phyloP scores from a whole-genome alignment of 2,888 invertebrate species.

The Plebejus argus region DNA sequence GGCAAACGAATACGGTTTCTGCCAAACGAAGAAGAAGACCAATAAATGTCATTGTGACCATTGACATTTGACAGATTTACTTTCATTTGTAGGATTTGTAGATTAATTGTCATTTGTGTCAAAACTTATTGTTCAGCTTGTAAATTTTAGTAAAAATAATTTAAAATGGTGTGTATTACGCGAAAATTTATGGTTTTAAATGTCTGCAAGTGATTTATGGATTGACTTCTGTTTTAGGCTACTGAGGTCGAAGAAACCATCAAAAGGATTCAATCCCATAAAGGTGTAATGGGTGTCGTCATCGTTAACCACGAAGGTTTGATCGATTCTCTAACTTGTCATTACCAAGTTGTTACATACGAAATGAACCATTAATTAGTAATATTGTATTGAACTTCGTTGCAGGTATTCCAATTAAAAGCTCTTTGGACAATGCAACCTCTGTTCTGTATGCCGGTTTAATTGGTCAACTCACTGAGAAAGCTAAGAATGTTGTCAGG shows the following conservation, averaged over 20 bases:
- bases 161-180: neutral
- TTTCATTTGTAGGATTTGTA: neutral
- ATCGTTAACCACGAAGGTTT: conserved; percentile 98
- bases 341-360: conserved; percentile 37
- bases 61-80: too few species aligned
- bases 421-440: conserved; percentile 96
- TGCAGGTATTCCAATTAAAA: conserved; percentile 92
- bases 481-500: conserved; percentile 94
- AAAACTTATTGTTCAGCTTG: neutral
- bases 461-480: conserved; percentile 95
- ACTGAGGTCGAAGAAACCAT: conserved; percentile 98
- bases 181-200: neutral
- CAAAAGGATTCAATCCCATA: conserved; percentile 97
- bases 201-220: neutral
- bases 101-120: too few species aligned
- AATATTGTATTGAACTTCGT: conserved; percentile 41
- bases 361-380: neutral
- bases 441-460: conserved; percentile 97
- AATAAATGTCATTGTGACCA: too few species aligned
- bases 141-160: neutral
- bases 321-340: conserved; percentile 58
- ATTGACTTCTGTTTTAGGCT: conserved; percentile 69
- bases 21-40: too few species aligned
- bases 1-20: too few species aligned
- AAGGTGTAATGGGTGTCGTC: conserved; percentile 98